A percentile compares a stretch with the other conserved stretches of the same genome.
Evolutionary conservation across 2,113 vertebrate species (phyloP).

Genomic region (Hemiprocne comata): DNA sequence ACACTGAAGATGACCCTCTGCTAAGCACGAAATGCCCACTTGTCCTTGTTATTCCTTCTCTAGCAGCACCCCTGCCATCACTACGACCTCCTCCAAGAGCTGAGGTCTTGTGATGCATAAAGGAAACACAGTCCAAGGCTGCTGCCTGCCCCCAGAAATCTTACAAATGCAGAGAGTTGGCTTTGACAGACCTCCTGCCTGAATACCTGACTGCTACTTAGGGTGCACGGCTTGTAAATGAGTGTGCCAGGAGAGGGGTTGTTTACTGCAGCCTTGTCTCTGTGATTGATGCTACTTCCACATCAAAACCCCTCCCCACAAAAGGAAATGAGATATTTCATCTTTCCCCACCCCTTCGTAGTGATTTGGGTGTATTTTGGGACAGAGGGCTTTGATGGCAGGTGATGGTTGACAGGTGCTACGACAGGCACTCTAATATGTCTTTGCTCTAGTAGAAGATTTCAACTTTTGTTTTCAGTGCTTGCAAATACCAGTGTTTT

Average conservation of each 20-base stretch:
- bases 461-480: not conserved
- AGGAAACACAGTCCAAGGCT: accelerated
- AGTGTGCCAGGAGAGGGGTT: not conserved
- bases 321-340: not conserved
- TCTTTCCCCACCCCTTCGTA: accelerated
- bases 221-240: not conserved
- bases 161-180: not conserved
- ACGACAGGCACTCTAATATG: not conserved
- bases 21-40: not conserved
- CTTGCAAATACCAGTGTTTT: accelerated
- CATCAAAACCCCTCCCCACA: not conserved
- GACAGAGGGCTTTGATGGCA: not conserved
- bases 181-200: not conserved
- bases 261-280: not conserved
- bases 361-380: not conserved
- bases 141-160: not conserved
- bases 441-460: not conserved
- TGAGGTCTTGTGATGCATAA: not conserved
- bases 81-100: not conserved
- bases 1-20: not conserved
- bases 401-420: not conserved
- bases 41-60: not conserved
- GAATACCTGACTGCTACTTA: not conserved
- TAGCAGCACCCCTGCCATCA: not conserved
- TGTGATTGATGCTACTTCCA: not conserved